These are phyloP conservation scores for Corythaeola cristata DNA, from an alignment of 2,113 vertebrate species.

Conservation along the genomic window DNA sequence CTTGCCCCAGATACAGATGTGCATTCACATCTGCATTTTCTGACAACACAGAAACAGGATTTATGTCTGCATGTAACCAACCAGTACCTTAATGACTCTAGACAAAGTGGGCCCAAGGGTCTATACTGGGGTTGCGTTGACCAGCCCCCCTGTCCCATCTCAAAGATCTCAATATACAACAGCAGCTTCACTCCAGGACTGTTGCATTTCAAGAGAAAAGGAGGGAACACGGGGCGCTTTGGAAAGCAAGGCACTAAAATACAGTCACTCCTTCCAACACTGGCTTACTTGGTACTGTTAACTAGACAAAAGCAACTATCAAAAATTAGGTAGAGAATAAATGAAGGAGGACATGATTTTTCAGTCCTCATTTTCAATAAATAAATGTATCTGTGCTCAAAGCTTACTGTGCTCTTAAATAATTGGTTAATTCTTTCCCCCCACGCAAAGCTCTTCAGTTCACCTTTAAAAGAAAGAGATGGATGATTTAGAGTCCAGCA, in stretches of 20 bases:
- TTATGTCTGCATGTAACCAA: background rate
- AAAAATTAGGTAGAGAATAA: background rate
- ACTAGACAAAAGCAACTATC: background rate
- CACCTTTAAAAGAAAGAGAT: constrained; percentile 28
- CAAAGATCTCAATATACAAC: background rate
- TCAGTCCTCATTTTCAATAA: background rate
- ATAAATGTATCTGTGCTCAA: background rate
- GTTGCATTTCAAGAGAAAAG: background rate
- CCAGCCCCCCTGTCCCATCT: background rate
- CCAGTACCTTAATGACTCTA: background rate
- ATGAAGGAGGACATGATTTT: background rate
- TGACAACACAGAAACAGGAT: background rate
- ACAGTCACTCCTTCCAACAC: background rate
- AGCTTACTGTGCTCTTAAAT: background rate
- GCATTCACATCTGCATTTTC: background rate
- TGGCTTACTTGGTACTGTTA: background rate
- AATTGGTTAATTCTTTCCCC: background rate
- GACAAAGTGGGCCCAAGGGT: background rate
- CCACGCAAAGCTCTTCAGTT: background rate
- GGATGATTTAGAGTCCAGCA: constrained; percentile 19
- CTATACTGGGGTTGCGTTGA: background rate
- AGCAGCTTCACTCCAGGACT: background rate
- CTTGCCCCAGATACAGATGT: background rate
- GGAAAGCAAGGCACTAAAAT: background rate
- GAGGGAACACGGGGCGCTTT: background rate